These are phyloP conservation scores for Cecidostiba fungosa DNA, from an alignment of 2,888 invertebrate species.

Conservation along the genomic window DNA sequence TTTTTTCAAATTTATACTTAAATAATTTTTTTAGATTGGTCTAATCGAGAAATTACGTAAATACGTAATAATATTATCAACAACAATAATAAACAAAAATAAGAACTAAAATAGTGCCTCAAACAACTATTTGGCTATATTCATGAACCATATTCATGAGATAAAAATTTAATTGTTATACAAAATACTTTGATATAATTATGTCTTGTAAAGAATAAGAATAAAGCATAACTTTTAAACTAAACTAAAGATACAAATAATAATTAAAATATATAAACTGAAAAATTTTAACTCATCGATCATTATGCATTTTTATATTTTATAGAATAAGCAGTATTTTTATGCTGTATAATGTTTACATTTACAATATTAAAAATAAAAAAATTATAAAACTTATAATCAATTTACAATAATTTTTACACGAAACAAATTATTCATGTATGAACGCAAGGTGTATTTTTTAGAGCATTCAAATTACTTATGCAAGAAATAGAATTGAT, in stretches of 20 bases:
- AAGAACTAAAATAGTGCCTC: background rate
- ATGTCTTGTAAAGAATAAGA: too few relatives aligned
- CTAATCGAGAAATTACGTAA: too few relatives aligned
- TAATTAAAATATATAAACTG: too few relatives aligned
- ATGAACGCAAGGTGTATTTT: constrained; percentile 9
- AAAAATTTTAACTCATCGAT: too few relatives aligned
- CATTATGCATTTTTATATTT: background rate
- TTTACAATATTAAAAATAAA: background rate
- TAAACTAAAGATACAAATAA: too few relatives aligned
- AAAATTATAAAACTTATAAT: background rate
- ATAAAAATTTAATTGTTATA: too few relatives aligned
- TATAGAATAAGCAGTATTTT: background rate
- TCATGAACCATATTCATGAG: too few relatives aligned
- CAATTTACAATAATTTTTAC: background rate
- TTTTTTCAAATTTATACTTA: background rate
- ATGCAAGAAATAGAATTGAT: background rate
- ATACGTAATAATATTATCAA: too few relatives aligned
- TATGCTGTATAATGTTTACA: background rate
- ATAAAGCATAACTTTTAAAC: too few relatives aligned
- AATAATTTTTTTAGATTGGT: background rate
- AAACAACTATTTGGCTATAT: background rate
- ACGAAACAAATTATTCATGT: background rate
- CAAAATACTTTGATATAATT: too few relatives aligned
- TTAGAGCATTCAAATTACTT: background rate
- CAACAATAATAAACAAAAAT: background rate